These are phyloP conservation scores for Picathartes gymnocephalus DNA, from an alignment of 2,113 vertebrate species.

Conservation along the genomic window DNA sequence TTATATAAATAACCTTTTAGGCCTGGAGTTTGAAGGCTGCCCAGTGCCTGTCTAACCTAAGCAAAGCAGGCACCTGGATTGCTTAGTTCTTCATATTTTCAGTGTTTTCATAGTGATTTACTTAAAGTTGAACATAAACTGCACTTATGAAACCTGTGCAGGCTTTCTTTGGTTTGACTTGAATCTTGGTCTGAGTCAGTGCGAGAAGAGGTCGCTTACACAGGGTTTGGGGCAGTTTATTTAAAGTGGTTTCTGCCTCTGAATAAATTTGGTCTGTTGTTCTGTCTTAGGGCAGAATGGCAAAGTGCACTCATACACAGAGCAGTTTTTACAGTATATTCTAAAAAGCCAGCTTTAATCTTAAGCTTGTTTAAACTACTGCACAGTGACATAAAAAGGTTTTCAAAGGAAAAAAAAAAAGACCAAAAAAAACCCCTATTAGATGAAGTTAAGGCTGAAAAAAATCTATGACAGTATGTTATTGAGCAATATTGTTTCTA, in stretches of 20 bases:
- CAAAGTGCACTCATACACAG: neutral
- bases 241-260: neutral
- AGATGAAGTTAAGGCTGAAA: slow-evolving; percentile 21
- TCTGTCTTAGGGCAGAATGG: neutral
- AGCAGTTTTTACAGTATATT: neutral
- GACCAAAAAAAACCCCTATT: neutral
- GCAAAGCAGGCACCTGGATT: neutral
- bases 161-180: neutral
- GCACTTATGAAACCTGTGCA: neutral
- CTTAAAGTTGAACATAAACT: neutral
- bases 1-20: slow-evolving; percentile 65
- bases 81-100: neutral
- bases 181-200: neutral
- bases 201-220: neutral
- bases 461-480: neutral
- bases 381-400: neutral
- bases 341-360: slow-evolving; percentile 15
- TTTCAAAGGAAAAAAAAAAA: neutral
- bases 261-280: neutral
- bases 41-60: neutral
- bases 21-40: neutral
- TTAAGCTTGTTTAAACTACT: slow-evolving; percentile 39
- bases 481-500: neutral
- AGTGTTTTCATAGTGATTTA: neutral
- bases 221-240: neutral